These are phyloP conservation scores for Meandrina meandrites DNA, from an alignment of 92 coral and sea anemone species.

Conservation along the genomic window DNA sequence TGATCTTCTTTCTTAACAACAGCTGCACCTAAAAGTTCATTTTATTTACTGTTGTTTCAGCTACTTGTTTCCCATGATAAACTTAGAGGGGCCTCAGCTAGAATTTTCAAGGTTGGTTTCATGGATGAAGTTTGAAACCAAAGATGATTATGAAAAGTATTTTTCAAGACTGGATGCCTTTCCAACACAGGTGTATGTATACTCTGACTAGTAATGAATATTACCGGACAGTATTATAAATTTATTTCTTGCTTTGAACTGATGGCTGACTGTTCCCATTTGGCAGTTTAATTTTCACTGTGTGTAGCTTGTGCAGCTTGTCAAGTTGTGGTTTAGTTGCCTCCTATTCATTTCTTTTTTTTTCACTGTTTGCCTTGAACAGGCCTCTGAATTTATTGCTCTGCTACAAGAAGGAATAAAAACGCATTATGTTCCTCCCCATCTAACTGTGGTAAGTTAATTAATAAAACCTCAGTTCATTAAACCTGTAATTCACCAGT, in stretches of 20 bases:
- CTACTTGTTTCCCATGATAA: conserved; percentile 72
- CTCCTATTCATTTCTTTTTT: too few species aligned
- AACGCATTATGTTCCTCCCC: conserved; percentile 76
- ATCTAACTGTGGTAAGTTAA: conserved; percentile 79
- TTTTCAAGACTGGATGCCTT: conserved; percentile 79
- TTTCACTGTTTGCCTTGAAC: background rate
- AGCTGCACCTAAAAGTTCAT: too few species aligned
- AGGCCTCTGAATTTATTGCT: conserved; percentile 74
- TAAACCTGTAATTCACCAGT: too few species aligned
- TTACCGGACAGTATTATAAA: too few species aligned
- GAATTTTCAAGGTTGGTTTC: conserved; percentile 83
- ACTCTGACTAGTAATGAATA: too few species aligned
- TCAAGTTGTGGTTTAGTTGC: too few species aligned
- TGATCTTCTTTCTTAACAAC: too few species aligned
- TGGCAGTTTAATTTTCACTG: too few species aligned
- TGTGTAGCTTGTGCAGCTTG: too few species aligned
- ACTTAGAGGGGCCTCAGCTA: conserved; percentile 92
- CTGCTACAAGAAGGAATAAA: conserved; percentile 78
- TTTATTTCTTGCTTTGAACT: too few species aligned
- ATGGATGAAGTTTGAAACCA: conserved; percentile 87
- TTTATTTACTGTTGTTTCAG: conserved; percentile 30
- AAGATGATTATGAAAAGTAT: conserved; percentile 80
- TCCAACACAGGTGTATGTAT: conserved; percentile 68
- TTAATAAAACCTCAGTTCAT: background rate
- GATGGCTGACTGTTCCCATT: too few species aligned